Conservation (phyloP, 53 echinoderm and acorn worm species). For the Henricia sp. region DNA sequence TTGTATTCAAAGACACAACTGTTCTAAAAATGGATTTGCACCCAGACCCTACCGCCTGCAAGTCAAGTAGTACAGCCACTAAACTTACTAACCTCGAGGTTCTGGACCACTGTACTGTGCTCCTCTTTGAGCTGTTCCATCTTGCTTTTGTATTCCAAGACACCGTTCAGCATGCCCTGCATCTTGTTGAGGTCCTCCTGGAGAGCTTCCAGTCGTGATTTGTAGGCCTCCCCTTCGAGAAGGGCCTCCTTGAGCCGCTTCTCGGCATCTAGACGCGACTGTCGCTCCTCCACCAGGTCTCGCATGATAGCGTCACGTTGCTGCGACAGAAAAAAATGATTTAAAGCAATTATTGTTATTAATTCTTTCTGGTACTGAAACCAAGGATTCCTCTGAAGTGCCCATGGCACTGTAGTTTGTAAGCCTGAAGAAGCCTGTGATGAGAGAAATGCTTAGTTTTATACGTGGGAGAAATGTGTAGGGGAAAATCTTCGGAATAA, state of each 20-base stretch:
- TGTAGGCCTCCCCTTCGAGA: slow-evolving; percentile 77
- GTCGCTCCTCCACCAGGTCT: slow-evolving; percentile 79
- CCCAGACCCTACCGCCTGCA: neutral
- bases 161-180: slow-evolving; percentile 62
- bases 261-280: slow-evolving; percentile 76
- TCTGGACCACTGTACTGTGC: slow-evolving; percentile 27
- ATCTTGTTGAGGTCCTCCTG: slow-evolving; percentile 73
- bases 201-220: slow-evolving; percentile 69
- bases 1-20: neutral
- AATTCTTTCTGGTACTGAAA: too few relatives aligned
- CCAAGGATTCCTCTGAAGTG: too few relatives aligned
- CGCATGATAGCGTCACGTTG: slow-evolving; percentile 83
- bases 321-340: neutral
- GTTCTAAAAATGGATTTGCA: neutral
- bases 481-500: neutral
- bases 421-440: too few relatives aligned
- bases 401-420: too few relatives aligned
- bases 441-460: too few relatives aligned
- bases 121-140: slow-evolving; percentile 69
- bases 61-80: neutral
- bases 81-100: slow-evolving; percentile 45
- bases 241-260: slow-evolving; percentile 77
- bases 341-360: neutral
- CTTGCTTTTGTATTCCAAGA: slow-evolving; percentile 71
- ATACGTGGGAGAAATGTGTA: too few relatives aligned